Percentiles rank a stretch among this genome's conserved stretches.
phyloP scores from a whole-genome alignment of 2,888 invertebrate genomes.

The Malthinus seriepunctatus region DNA sequence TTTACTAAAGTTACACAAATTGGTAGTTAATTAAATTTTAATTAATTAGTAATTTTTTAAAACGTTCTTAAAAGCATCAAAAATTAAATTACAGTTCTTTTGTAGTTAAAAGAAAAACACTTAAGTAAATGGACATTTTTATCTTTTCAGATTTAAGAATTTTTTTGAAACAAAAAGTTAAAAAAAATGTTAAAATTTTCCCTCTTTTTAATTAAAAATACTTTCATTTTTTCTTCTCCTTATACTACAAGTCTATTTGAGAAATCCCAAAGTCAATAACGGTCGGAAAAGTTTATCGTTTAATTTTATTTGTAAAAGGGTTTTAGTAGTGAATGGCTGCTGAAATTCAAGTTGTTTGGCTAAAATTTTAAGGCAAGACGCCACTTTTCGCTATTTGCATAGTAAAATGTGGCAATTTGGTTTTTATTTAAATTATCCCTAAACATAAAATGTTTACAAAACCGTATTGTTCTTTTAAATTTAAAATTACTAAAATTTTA shows the following conservation, averaged over 20 bases:
- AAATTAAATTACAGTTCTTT: constrained; percentile 11
- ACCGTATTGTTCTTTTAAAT: constrained; percentile 1
- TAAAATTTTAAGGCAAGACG: constrained; percentile 12
- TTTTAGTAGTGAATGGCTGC: constrained; percentile 2
- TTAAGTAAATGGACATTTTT: constrained; percentile 6
- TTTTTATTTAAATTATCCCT: constrained; percentile 24
- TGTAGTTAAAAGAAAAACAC: constrained; percentile 2
- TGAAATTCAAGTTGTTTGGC: constrained; percentile 11
- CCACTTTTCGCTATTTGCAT: constrained; percentile 16
- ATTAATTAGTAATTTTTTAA: not conserved
- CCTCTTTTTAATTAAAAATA: too few species aligned
- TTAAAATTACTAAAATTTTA: constrained; percentile 1
- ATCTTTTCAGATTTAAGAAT: not conserved
- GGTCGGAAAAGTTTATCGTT: constrained; percentile 9
- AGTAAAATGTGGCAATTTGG: constrained; percentile 21
- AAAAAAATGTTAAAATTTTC: too few species aligned
- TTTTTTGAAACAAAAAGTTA: not conserved
- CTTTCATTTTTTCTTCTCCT: not conserved
- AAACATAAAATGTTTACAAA: constrained; percentile 14
- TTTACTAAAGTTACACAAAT: too few species aligned
- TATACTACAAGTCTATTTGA: constrained; percentile 1
- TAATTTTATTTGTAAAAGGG: constrained; percentile 17
- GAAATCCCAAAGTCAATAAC: constrained; percentile 4
- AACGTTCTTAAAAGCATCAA: constrained; percentile 9
- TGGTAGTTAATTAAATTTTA: too few species aligned